phyloP scores from a whole-genome alignment of 2,888 invertebrate species.

The Dioctria rufipes region DNA sequence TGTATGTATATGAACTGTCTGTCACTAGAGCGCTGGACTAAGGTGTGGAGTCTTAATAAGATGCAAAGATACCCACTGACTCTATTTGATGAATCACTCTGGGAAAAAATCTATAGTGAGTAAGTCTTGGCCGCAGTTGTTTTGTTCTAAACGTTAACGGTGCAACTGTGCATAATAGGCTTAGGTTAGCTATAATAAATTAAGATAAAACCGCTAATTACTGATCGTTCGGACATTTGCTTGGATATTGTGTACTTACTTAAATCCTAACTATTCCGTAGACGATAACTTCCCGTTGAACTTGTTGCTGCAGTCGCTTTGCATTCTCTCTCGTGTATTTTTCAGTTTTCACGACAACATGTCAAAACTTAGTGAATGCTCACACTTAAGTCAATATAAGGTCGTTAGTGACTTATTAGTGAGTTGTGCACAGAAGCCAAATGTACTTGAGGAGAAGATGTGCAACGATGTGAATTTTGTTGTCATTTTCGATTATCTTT shows the following conservation, averaged over 20 bases:
- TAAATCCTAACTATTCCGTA: neutral
- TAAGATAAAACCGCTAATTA: conserved; percentile 22
- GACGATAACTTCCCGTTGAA: neutral
- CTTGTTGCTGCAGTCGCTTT: neutral
- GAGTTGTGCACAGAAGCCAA: neutral
- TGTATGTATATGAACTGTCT: too few relatives aligned
- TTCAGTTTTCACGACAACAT: conserved; percentile 24
- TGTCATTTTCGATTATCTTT: too few relatives aligned
- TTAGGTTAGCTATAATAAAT: conserved; percentile 12
- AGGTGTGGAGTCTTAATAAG: too few relatives aligned
- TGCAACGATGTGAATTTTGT: too few relatives aligned
- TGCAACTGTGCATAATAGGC: conserved; percentile 31
- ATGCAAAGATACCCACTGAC: conserved; percentile 4
- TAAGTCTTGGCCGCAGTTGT: neutral
- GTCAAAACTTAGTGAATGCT: conserved; percentile 9
- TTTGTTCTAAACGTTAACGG: conserved; percentile 40
- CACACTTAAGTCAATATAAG: conserved; percentile 1
- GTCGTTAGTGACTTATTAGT: neutral
- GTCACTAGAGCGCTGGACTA: too few relatives aligned
- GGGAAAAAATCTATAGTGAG: neutral
- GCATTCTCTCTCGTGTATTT: neutral
- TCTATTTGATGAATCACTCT: conserved; percentile 22
- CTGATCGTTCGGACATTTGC: conserved; percentile 10
- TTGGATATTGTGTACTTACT: neutral
- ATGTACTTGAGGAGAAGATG: too few relatives aligned